Percentiles rank a stretch among this genome's conserved stretches.
Evolutionary conservation across 2,797 vertebrate genomes (phyloP).

Genomic region (Otus scops): DNA sequence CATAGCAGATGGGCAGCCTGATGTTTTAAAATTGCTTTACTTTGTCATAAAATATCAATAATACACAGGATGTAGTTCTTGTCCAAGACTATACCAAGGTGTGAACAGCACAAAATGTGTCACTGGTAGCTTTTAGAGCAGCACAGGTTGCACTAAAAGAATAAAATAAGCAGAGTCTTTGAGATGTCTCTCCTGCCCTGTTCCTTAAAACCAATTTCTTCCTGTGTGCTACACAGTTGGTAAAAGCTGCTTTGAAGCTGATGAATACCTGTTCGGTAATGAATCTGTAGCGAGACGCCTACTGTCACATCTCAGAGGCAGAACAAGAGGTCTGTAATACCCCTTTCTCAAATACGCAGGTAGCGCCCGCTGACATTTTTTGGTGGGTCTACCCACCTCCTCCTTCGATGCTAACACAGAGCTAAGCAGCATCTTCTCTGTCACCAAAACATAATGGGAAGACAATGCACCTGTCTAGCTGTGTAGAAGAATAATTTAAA

Average conservation of each 20-base stretch:
- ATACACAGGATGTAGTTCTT: slow-evolving; percentile 46
- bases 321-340: not conserved
- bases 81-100: slow-evolving; percentile 23
- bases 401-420: not conserved
- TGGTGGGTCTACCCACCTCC: not conserved
- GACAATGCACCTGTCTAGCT: slow-evolving; percentile 37
- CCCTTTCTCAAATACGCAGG: not conserved
- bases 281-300: not conserved
- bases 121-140: slow-evolving; percentile 8
- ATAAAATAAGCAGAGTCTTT: slow-evolving; percentile 2
- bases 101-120: slow-evolving; percentile 25
- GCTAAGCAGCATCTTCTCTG: not conserved
- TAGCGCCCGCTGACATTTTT: not conserved
- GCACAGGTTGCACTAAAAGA: not conserved
- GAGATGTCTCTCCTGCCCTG: slow-evolving; percentile 45
- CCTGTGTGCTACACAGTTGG: not conserved
- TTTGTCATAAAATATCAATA: slow-evolving; percentile 59
- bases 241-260: slow-evolving; percentile 13
- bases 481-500: slow-evolving; percentile 8
- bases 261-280: slow-evolving; percentile 8
- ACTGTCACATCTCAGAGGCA: not conserved
- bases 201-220: slow-evolving; percentile 22
- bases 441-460: not conserved
- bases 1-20: slow-evolving; percentile 45
- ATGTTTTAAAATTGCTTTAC: slow-evolving; percentile 57